A percentile compares a stretch with the other conserved stretches of the same genome.
These are phyloP conservation scores for Amphipoea lucens DNA, from an alignment of 2,888 invertebrate genomes.

Conservation along the genomic window DNA sequence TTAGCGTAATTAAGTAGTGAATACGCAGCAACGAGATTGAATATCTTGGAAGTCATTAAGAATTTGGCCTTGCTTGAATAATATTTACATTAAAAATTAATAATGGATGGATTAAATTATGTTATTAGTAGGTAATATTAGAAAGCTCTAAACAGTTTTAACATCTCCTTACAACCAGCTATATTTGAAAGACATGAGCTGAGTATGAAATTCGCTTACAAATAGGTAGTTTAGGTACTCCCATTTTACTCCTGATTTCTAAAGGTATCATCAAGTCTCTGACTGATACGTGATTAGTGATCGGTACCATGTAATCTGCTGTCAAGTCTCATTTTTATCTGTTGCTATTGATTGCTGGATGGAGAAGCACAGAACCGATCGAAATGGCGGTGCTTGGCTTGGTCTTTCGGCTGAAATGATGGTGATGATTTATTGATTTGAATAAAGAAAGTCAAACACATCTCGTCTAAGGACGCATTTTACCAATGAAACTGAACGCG, in stretches of 20 bases:
- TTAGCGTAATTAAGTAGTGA: conserved; percentile 69
- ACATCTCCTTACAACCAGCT: not conserved
- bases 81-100: conserved; percentile 46
- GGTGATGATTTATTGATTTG: not conserved
- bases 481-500: not conserved
- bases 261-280: not conserved
- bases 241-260: conserved; percentile 10
- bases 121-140: conserved; percentile 20
- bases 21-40: conserved; percentile 58
- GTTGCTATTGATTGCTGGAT: not conserved
- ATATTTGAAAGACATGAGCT: not conserved
- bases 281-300: not conserved
- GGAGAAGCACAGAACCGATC: not conserved
- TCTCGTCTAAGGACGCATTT: not conserved
- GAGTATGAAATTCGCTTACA: not conserved
- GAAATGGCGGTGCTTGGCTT: not conserved
- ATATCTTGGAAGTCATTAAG: conserved; percentile 51
- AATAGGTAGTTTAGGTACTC: not conserved
- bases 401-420: not conserved
- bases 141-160: conserved; percentile 43
- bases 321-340: conserved; percentile 5
- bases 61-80: conserved; percentile 20
- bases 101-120: conserved; percentile 21
- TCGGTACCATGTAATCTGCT: not conserved
- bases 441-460: conserved; percentile 14